Percentiles rank a stretch among this genome's conserved stretches.
Evolutionary conservation across 2,797 vertebrate genomes (phyloP).

Genomic region (Spinibarbus caldwelli): DNA sequence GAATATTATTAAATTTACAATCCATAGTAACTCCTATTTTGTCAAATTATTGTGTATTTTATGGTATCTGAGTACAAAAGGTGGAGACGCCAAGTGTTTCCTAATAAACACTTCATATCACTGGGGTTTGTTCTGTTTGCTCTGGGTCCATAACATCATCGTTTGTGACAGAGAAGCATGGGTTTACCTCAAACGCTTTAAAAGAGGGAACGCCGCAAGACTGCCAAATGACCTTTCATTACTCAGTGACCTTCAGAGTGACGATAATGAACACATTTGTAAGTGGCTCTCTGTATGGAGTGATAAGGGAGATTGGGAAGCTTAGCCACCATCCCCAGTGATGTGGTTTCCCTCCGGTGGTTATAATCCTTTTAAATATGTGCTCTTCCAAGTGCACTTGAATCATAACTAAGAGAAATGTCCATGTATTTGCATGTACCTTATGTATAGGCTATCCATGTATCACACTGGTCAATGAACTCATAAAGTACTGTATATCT

Average conservation of each 20-base stretch:
- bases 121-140: not conserved
- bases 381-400: not conserved
- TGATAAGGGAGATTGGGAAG: not conserved
- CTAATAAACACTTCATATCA: not conserved
- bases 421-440: not conserved
- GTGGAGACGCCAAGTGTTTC: not conserved
- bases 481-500: not conserved
- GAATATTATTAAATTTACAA: not conserved
- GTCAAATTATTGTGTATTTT: not conserved
- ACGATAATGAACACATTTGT: constrained; percentile 4
- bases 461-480: not conserved
- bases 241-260: not conserved
- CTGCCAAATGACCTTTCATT: not conserved
- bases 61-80: not conserved
- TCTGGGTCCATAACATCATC: not conserved
- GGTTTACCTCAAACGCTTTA: not conserved
- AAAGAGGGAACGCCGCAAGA: not conserved
- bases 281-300: not conserved
- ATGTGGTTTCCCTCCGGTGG: constrained; percentile 1
- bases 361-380: not conserved
- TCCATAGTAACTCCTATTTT: not conserved
- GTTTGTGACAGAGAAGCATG: not conserved
- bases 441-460: not conserved
- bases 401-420: not conserved
- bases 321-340: not conserved